These are phyloP conservation scores for Ctenicera cuprea DNA, from an alignment of 2,888 invertebrate species.

Conservation along the genomic window DNA sequence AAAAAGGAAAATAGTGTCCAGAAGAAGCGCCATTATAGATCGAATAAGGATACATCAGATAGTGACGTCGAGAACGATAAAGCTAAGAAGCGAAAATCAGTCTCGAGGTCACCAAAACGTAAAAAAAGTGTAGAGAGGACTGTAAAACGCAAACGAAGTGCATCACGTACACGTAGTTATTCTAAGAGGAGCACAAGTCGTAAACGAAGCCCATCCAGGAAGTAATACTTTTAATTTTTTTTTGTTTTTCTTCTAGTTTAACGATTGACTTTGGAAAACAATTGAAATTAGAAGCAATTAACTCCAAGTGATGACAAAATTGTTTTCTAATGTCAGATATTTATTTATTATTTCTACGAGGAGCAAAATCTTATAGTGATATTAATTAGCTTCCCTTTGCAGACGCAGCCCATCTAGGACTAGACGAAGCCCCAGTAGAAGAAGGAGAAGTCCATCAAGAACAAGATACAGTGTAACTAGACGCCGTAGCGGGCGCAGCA, in stretches of 20 bases:
- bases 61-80: conserved; percentile 75
- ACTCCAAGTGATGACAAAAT: background rate
- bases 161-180: conserved; percentile 63
- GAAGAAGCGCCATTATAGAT: conserved; percentile 92
- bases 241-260: conserved; percentile 39
- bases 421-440: conserved; percentile 66
- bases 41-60: conserved; percentile 87
- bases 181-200: conserved; percentile 66
- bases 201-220: conserved; percentile 69
- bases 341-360: background rate
- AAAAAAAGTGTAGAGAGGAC: conserved; percentile 72
- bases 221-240: conserved; percentile 59
- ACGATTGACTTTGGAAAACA: background rate
- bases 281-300: too few relatives aligned
- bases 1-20: conserved; percentile 89
- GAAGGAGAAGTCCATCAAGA: conserved; percentile 66
- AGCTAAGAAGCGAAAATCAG: conserved; percentile 65
- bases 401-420: conserved; percentile 66
- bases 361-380: background rate
- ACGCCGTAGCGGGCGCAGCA: conserved; percentile 66
- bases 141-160: conserved; percentile 72
- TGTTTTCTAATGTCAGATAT: background rate
- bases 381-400: conserved; percentile 1
- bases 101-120: conserved; percentile 65
- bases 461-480: conserved; percentile 60